Base-by-base conservation (phyloP, 2,888 invertebrate species). In the Ferdinandea cuprea region DNA sequence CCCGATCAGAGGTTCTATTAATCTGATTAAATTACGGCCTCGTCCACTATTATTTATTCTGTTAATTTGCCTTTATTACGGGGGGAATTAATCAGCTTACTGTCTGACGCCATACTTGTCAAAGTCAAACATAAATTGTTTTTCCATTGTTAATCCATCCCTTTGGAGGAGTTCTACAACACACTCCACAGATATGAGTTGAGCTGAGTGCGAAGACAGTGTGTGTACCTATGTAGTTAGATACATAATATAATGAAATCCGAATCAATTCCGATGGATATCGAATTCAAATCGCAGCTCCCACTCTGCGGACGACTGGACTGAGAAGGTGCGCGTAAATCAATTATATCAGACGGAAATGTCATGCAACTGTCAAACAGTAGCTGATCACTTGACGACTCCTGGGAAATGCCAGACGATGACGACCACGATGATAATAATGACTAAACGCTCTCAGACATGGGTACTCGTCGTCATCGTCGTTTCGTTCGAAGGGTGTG, bases 81-180 rank as follows among this genome's bases (percentile, higher is more conserved):
- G 65, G 59, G 40, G 66, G 81, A 59, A 81, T 76, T 81, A 81
- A 81, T 81, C 81, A 81, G 81, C 81, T 81, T 81, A 81, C 71
- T 72, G 81, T 77, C 81, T 81, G 81, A 81, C 81, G 81, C 81
- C 81, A 72, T 81, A 77, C 81, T 77, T 81, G 81, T 81, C 81
- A 77, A 81, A 81, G 71, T 72, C 77, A 81, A 81, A 77, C 65
- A 81, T n/a, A 76, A 77, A 71, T 76, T 81, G 59, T 76, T 76
- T 76, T 76, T 66, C 74, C 71, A 40, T 77, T 77, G 40, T 59
- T 77, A 76, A 71, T 71, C 71, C 68, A 42, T 37, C 48, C 52
- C 50, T 40, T 68, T 32, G 28, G 44, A 46, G 74, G 44, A 61
- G 72, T 52, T 59, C n/a, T n/a, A n/a, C n/a, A n/a, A n/a, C n/a